These are phyloP conservation scores for Neodiprion virginianus DNA, from an alignment of 1,140 invertebrate genomes.

Conservation along the genomic window DNA sequence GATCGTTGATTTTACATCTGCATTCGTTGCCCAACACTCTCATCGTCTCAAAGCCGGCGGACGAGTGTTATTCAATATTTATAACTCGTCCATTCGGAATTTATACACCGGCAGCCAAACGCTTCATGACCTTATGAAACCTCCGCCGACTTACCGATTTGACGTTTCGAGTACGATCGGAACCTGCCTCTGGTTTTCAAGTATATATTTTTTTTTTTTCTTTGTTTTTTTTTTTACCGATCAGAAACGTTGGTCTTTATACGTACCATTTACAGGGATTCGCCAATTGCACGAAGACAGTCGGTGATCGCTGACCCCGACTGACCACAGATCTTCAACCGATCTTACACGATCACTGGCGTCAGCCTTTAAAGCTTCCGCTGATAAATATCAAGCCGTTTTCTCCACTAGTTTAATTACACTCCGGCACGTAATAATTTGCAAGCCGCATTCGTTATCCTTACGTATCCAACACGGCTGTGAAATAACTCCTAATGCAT, in stretches of 20 bases:
- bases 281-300: not conserved
- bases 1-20: too few species aligned
- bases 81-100: too few species aligned
- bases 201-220: too few species aligned
- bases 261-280: not conserved
- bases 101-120: not conserved
- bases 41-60: too few species aligned
- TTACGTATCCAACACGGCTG: not conserved
- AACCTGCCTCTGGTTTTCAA: too few species aligned
- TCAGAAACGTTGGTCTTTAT: too few species aligned
- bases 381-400: not conserved
- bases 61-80: too few species aligned
- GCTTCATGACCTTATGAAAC: not conserved
- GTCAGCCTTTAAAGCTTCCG: not conserved
- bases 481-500: not conserved
- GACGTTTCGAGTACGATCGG: too few species aligned
- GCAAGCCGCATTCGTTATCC: not conserved
- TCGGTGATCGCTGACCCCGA: not conserved
- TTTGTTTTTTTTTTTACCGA: too few species aligned
- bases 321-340: too few species aligned
- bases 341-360: not conserved
- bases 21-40: too few species aligned
- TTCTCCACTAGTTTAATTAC: conserved; percentile 5
- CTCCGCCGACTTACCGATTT: not conserved
- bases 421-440: not conserved